Percentiles rank a stretch among this genome's conserved stretches.
These are phyloP conservation scores for Seladonia tumulorum DNA, from an alignment of 2,888 invertebrate species.

Conservation along the genomic window DNA sequence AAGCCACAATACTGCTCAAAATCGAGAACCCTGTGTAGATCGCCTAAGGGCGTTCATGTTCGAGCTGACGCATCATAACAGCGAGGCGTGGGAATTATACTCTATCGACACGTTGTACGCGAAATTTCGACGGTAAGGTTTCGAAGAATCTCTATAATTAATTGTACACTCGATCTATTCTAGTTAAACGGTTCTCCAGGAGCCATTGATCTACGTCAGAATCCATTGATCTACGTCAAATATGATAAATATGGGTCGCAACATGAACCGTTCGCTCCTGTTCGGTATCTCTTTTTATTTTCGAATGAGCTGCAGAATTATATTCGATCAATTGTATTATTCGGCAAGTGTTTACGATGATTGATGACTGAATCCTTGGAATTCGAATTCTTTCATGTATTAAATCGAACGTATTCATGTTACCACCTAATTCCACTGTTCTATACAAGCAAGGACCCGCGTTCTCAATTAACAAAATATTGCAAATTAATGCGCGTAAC, in stretches of 20 bases:
- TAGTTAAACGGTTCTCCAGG: neutral
- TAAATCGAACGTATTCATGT: neutral
- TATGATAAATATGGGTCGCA: neutral
- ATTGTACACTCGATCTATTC: neutral
- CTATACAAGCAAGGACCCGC: neutral
- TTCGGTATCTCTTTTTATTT: neutral
- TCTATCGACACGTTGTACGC: neutral
- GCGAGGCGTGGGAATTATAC: neutral
- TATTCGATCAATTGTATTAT: neutral
- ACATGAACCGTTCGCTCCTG: neutral
- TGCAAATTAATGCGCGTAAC: neutral
- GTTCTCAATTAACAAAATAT: neutral
- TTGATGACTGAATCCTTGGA: too few species aligned
- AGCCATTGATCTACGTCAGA: neutral
- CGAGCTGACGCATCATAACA: neutral
- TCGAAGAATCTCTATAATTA: neutral
- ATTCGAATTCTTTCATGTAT: neutral
- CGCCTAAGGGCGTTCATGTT: neutral
- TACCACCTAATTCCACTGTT: neutral
- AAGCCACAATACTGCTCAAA: neutral
- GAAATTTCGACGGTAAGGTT: neutral
- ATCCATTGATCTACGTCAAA: neutral
- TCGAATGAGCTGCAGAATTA: neutral
- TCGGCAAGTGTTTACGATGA: too few species aligned
- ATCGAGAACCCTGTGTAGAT: neutral